Evolutionary conservation across 2,113 vertebrate species (phyloP), one percentile per base, ranked within the genome.

Genomic region (Cheirogaleus medius): DNA sequence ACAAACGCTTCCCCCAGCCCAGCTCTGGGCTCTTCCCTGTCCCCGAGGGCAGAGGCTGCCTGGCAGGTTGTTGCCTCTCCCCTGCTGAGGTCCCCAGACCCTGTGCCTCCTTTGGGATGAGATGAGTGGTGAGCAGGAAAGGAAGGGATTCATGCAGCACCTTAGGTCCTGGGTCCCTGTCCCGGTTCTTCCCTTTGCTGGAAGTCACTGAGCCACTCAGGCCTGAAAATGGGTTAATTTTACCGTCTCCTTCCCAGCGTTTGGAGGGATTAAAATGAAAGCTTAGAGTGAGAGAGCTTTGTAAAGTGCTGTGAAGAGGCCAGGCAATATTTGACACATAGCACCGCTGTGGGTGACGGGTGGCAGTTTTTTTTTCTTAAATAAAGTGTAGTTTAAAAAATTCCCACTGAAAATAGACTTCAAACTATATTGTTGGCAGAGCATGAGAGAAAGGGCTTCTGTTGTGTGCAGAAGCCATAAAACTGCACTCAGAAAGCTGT

Each of bases 71-170:
- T 21, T 7, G 14, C 12, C 37, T 73, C 52, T 21, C 10, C 54
- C 18, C 6, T 3, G 0, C 52, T 18, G 21, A 11, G 20, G 42
- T 44, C 32, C 42, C 44, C 27, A 29, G 25, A 39, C 10, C 0
- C 42, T 18, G 56, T 56, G 42, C 42, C 32, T 89, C 13, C 42
- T 20, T 8, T 27, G 10, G 8, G 56, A 18, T 1, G 54, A 73
- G 78, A 14, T 7, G 3, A 47, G 5, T 4, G 1, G 17, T 32
- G 39, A 58, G 8, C 3, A 2, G 54, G 29, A 7, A 6, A 21
- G 80, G 23, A 47, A 58, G 23, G 63, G 13, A 63, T 12, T 15
- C 21, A 14, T 2, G 32, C 34, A 17, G 14, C 14, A 3, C 20
- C 39, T 18, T 11, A 52, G 37, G 83, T 44, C 9, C 56, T 1